Evolutionary conservation across 2,797 vertebrate species (phyloP).

Genomic region (Sebastes elongatus): DNA sequence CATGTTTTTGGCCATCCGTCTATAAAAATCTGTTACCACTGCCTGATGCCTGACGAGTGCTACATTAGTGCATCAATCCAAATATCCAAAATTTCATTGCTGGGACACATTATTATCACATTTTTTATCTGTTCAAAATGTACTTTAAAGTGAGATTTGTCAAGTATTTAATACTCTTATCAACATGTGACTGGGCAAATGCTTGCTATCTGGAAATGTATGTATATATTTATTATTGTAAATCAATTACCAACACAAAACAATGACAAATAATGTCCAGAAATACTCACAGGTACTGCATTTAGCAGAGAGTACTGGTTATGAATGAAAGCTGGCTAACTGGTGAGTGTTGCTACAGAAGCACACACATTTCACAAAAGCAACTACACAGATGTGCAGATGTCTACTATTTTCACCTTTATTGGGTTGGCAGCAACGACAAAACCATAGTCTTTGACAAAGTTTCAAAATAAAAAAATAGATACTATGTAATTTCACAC

Average conservation of each 20-base stretch:
- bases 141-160: too few relatives aligned
- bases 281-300: too few relatives aligned
- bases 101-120: too few relatives aligned
- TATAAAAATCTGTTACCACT: slow-evolving; percentile 32
- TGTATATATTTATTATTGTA: too few relatives aligned
- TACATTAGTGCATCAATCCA: too few relatives aligned
- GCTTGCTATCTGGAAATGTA: too few relatives aligned
- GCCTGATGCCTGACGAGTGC: background rate
- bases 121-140: too few relatives aligned
- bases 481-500: slow-evolving; percentile 73
- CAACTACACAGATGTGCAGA: slow-evolving; percentile 30
- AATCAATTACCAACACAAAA: too few relatives aligned
- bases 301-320: background rate
- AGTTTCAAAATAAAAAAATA: slow-evolving; percentile 85
- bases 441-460: slow-evolving; percentile 82
- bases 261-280: too few relatives aligned
- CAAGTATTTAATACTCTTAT: too few relatives aligned
- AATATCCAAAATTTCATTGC: too few relatives aligned
- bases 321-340: background rate
- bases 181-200: too few relatives aligned
- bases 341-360: background rate
- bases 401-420: slow-evolving; percentile 75
- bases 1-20: slow-evolving; percentile 16
- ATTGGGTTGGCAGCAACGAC: slow-evolving; percentile 84
- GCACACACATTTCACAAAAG: slow-evolving; percentile 37